Conservation (phyloP, 2,797 vertebrate species). For the Enteromius unitaeniatus region DNA sequence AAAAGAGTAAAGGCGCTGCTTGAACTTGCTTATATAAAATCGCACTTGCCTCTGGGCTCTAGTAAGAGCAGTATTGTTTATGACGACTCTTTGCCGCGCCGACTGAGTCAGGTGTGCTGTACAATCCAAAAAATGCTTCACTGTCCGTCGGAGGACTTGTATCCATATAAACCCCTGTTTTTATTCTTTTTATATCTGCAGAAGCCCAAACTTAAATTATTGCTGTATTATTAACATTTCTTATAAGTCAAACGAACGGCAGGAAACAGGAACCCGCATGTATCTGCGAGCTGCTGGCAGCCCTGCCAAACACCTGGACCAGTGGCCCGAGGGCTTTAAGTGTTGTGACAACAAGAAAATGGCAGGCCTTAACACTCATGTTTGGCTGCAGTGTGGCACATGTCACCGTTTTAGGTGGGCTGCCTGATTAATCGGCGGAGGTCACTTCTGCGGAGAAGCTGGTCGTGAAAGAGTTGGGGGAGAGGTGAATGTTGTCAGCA, state of each 20-base stretch:
- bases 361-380: not conserved
- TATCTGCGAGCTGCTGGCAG: constrained; percentile 38
- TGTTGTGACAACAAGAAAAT: constrained; percentile 35
- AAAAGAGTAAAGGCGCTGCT: constrained; percentile 44
- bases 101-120: constrained; percentile 21
- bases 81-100: constrained; percentile 29
- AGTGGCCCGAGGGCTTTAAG: constrained; percentile 17
- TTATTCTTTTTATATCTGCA: not conserved
- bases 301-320: constrained; percentile 37
- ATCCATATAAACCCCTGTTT: not conserved
- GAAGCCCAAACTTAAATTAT: not conserved
- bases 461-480: not conserved
- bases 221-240: constrained; percentile 16
- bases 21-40: constrained; percentile 53
- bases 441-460: not conserved
- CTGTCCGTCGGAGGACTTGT: not conserved
- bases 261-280: constrained; percentile 31
- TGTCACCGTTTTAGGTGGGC: constrained; percentile 8
- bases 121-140: not conserved
- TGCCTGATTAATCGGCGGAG: not conserved
- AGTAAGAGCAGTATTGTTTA: constrained; percentile 40
- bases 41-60: constrained; percentile 43
- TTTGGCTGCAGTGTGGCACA: not conserved
- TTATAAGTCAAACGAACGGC: not conserved
- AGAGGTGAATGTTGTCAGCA: not conserved